Conservation (phyloP, 1,140 invertebrate genomes). For the Brevipalpus yothersi region DNA sequence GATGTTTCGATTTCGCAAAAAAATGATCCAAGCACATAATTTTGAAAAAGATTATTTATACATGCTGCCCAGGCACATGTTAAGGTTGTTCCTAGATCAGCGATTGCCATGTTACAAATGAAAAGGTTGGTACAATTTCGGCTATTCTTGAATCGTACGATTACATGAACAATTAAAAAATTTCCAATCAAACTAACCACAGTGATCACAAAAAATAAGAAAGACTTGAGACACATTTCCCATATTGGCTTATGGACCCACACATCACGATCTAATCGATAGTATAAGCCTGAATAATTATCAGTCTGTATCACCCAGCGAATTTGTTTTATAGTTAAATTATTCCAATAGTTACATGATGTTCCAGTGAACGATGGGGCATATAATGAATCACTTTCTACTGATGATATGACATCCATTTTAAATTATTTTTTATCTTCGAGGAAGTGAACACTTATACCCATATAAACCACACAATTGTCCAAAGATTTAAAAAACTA, state of each 20-base stretch:
- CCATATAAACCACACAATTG: no score
- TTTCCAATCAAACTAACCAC: neutral
- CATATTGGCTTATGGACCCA: neutral
- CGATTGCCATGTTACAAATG: slow-evolving; percentile 2
- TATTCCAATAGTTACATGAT: no score
- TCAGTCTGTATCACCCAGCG: neutral
- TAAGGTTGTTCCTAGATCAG: neutral
- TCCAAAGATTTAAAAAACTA: no score
- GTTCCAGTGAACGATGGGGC: no score
- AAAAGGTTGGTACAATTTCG: slow-evolving; percentile 1
- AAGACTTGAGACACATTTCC: neutral
- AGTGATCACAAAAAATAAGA: neutral
- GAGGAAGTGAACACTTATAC: no score
- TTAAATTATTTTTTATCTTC: no score
- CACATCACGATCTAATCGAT: neutral
- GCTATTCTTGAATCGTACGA: neutral
- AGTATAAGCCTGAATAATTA: no score
- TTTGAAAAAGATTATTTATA: slow-evolving; percentile 23
- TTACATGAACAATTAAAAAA: neutral
- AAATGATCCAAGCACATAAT: slow-evolving; percentile 37
- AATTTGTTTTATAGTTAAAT: neutral
- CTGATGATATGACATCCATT: no score
- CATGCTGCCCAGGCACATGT: neutral
- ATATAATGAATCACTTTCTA: no score
- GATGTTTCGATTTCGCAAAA: slow-evolving; percentile 42